phyloP scores from a whole-genome alignment of 2,888 invertebrate genomes.

The Asteroscopus sphinx region DNA sequence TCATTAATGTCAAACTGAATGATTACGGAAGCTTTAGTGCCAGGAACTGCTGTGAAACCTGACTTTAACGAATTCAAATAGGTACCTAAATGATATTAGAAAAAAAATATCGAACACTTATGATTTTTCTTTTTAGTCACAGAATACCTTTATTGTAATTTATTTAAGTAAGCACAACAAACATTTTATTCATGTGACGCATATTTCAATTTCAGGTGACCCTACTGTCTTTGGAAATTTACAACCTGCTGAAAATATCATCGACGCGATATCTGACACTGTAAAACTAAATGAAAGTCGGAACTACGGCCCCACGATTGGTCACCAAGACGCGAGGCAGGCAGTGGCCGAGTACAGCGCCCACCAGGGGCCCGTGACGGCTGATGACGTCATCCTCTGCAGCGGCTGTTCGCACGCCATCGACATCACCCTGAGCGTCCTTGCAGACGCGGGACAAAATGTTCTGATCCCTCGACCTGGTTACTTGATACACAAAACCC shows the following conservation, averaged over 20 bases:
- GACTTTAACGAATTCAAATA: too few species aligned
- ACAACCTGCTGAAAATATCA: conserved; percentile 93
- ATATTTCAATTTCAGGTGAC: conserved; percentile 92
- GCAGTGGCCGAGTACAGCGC: conserved; percentile 96
- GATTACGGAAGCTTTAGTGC: too few species aligned
- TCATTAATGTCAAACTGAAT: too few species aligned
- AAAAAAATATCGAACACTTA: too few species aligned
- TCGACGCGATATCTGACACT: conserved; percentile 93
- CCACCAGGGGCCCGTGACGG: conserved; percentile 86
- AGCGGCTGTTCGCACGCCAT: conserved; percentile 98
- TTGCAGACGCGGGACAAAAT: conserved; percentile 97
- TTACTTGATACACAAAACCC: conserved; percentile 96
- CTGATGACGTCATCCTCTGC: conserved; percentile 96
- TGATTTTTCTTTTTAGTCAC: too few species aligned
- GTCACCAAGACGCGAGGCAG: conserved; percentile 92
- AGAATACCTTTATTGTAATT: too few species aligned
- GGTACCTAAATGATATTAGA: too few species aligned
- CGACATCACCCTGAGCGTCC: conserved; percentile 96
- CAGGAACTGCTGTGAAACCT: too few species aligned
- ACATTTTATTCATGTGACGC: too few species aligned
- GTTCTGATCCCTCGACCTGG: conserved; percentile 98
- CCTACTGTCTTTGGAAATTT: conserved; percentile 98
- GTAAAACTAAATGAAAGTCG: conserved; percentile 92
- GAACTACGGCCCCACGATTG: conserved; percentile 96
- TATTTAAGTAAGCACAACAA: too few species aligned